These are phyloP conservation scores for Papilio polytes DNA, from an alignment of 1,140 invertebrate species.

Conservation along the genomic window DNA sequence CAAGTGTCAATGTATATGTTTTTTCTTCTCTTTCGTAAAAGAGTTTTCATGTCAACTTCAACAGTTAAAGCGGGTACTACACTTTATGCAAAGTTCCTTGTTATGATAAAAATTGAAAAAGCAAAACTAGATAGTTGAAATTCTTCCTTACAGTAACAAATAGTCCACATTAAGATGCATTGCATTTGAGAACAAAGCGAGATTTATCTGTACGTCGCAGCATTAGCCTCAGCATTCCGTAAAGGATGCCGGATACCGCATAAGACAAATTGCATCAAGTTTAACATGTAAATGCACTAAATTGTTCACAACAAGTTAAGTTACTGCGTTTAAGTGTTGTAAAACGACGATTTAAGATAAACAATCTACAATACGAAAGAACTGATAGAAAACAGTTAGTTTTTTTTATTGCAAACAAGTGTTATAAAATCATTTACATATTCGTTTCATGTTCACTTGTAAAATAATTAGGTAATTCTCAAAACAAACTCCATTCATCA, in stretches of 20 bases:
- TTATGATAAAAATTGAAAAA: neutral
- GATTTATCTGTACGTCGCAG: slow-evolving; percentile 14
- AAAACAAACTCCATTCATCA: neutral
- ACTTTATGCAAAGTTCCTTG: neutral
- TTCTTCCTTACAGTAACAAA: neutral
- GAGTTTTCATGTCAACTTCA: too few relatives aligned
- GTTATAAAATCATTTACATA: too few relatives aligned
- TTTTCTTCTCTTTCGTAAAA: too few relatives aligned
- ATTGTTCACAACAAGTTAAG: neutral
- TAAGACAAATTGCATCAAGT: slow-evolving; percentile 19
- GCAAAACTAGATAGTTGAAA: neutral
- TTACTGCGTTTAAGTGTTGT: too few relatives aligned
- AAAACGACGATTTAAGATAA: too few relatives aligned
- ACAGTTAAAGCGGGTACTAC: too few relatives aligned
- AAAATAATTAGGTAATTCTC: neutral
- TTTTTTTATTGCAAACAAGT: too few relatives aligned
- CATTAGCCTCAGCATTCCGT: slow-evolving; percentile 24
- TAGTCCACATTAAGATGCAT: slow-evolving; percentile 18
- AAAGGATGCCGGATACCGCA: slow-evolving; percentile 12
- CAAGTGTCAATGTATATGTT: too few relatives aligned
- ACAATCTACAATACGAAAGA: too few relatives aligned
- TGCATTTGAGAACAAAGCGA: slow-evolving; percentile 14
- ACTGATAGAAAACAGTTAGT: too few relatives aligned
- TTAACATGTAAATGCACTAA: slow-evolving; percentile 18
- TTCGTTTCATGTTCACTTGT: neutral